phyloP scores from a whole-genome alignment of 2,888 invertebrate genomes.

The Parnassius apollo region DNA sequence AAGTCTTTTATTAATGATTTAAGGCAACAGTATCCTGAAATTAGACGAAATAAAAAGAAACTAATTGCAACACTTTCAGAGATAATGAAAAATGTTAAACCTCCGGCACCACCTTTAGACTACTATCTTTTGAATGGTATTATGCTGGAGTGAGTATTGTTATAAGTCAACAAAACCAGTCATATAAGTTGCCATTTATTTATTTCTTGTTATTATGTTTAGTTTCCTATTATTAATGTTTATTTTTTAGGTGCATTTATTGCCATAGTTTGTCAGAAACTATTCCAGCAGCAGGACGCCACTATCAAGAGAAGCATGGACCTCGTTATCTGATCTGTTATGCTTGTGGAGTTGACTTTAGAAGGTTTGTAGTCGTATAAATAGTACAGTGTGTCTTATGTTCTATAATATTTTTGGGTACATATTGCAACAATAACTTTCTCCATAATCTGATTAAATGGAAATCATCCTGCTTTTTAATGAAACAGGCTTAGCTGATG shows the following conservation, averaged over 20 bases:
- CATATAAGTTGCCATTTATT: neutral
- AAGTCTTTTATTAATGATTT: conserved; percentile 56
- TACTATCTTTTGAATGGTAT: conserved; percentile 47
- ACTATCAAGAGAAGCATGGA: conserved; percentile 66
- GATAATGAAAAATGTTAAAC: conserved; percentile 53
- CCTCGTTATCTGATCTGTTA: conserved; percentile 59
- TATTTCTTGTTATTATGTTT: neutral
- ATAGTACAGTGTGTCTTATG: too few species aligned
- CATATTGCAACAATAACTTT: too few species aligned
- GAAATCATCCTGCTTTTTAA: too few species aligned
- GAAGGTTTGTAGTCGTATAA: neutral
- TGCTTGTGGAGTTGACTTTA: conserved; percentile 62
- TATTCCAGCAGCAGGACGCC: conserved; percentile 48
- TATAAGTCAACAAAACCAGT: neutral
- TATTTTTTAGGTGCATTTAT: conserved; percentile 46
- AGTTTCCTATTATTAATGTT: neutral
- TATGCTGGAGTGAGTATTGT: conserved; percentile 52
- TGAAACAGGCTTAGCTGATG: too few species aligned
- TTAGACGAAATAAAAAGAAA: conserved; percentile 44
- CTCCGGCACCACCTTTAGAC: conserved; percentile 50
- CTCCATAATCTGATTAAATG: too few species aligned
- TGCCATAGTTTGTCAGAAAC: conserved; percentile 44
- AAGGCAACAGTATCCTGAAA: conserved; percentile 46
- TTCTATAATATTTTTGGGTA: too few species aligned
- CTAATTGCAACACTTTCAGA: conserved; percentile 50